Conservation (phyloP, 2,113 vertebrate genomes). For the Pyrgilauda ruficollis region DNA sequence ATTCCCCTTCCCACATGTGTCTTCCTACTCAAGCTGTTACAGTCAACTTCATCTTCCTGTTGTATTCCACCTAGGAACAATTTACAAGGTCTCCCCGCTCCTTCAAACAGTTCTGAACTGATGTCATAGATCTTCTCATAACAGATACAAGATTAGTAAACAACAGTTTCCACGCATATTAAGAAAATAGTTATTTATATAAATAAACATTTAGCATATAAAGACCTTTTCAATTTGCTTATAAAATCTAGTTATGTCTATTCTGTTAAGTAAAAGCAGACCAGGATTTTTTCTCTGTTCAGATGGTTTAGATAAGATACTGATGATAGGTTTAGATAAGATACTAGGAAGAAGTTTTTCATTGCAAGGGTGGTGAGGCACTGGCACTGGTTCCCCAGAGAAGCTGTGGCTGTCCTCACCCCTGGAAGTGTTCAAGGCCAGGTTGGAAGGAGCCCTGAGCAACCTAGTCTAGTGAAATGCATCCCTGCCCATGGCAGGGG, state of each 20-base stretch:
- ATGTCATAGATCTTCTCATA: background rate
- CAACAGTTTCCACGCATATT: background rate
- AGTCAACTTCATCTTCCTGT: background rate
- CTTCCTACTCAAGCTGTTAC: accelerated
- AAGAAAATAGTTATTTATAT: background rate
- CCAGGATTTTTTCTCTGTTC: background rate
- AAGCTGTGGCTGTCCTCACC: background rate
- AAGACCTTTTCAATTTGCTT: background rate
- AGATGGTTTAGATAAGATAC: background rate
- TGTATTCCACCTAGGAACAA: background rate
- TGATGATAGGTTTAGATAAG: background rate
- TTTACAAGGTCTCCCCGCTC: background rate
- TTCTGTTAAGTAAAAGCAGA: background rate
- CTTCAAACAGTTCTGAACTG: background rate
- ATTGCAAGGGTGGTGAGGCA: background rate
- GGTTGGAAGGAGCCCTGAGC: background rate
- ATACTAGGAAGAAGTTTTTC: background rate
- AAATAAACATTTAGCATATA: background rate
- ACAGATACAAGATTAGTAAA: background rate
- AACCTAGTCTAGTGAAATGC: background rate
- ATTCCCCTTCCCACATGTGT: background rate
- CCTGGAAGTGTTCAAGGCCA: background rate
- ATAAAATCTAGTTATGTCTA: background rate
- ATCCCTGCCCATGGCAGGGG: background rate
- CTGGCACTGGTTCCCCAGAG: background rate